Conservation (phyloP, 1,140 invertebrate genomes). For the Drosophila asahinai region DNA sequence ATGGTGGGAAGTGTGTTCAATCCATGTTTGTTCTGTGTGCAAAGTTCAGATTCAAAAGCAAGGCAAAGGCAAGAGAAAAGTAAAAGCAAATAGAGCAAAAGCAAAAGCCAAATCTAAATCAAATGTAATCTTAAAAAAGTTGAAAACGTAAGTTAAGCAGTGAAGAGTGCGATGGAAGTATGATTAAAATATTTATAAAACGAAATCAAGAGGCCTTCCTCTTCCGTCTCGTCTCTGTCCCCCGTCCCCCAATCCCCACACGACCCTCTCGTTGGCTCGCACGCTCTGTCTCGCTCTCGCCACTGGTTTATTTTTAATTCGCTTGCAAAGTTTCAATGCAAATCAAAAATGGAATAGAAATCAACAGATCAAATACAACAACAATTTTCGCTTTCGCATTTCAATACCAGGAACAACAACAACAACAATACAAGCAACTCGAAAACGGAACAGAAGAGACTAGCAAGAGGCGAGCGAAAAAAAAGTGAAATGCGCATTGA, state of each 20-base stretch:
- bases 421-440: conserved; percentile 23
- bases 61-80: conserved; percentile 43
- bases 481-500: conserved; percentile 81
- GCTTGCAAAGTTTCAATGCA: conserved; percentile 62
- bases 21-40: conserved; percentile 52
- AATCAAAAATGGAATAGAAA: conserved; percentile 61
- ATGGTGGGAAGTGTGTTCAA: conserved; percentile 57
- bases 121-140: conserved; percentile 60
- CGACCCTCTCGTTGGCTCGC: conserved; percentile 27
- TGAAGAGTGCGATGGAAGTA: conserved; percentile 38
- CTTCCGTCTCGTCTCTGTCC: neutral
- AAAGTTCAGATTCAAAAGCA: conserved; percentile 56
- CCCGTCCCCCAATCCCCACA: conserved; percentile 1
- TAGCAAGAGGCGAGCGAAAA: conserved; percentile 46
- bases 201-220: conserved; percentile 33
- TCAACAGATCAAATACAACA: conserved; percentile 67
- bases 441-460: conserved; percentile 55
- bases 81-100: conserved; percentile 41
- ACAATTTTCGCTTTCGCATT: conserved; percentile 69
- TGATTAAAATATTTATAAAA: conserved; percentile 34
- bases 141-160: conserved; percentile 35
- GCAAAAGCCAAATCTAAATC: conserved; percentile 35
- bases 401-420: conserved; percentile 34
- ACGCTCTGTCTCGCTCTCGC: conserved; percentile 15
- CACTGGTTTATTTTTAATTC: conserved; percentile 28